Conservation (phyloP, 2,113 vertebrate species). For the Oryzias celebensis region DNA sequence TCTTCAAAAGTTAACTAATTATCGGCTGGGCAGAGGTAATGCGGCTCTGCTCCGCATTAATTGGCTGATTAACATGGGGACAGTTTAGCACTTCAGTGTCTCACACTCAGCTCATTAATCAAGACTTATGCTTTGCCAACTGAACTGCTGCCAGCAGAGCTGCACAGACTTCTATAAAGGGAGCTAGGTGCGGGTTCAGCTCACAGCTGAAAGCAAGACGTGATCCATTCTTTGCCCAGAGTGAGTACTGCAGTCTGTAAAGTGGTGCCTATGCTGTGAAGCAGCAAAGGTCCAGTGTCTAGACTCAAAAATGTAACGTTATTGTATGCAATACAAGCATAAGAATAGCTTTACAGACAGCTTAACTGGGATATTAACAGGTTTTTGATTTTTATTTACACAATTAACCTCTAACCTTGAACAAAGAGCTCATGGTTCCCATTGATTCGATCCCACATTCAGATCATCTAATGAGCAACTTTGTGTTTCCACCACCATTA, state of each 20-base stretch:
- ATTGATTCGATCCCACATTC: background rate
- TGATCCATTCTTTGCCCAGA: conserved; percentile 44
- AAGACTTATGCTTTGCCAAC: conserved; percentile 58
- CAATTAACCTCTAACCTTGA: background rate
- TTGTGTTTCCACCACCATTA: no score
- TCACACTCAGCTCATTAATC: conserved; percentile 70
- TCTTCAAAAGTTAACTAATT: conserved; percentile 56
- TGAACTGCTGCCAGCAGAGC: conserved; percentile 68
- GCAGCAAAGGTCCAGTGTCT: conserved; percentile 3
- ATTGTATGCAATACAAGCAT: background rate
- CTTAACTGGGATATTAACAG: background rate
- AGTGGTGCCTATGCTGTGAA: conserved; percentile 1
- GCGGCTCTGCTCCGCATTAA: conserved; percentile 67
- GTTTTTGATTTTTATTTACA: background rate
- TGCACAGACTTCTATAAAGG: conserved; percentile 45
- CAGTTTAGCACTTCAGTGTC: conserved; percentile 75
- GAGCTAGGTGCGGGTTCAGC: conserved; percentile 27
- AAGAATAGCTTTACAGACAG: background rate
- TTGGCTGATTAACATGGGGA: conserved; percentile 78
- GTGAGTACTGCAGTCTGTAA: conserved; percentile 37
- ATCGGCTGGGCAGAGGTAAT: conserved; percentile 56
- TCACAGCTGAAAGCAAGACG: conserved; percentile 37
- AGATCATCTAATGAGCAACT: conserved; percentile 36
- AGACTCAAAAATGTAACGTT: background rate
- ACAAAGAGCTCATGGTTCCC: background rate